Evolutionary conservation across 1,140 invertebrate genomes (phyloP).

Genomic region (Drosophila gunungcola): DNA sequence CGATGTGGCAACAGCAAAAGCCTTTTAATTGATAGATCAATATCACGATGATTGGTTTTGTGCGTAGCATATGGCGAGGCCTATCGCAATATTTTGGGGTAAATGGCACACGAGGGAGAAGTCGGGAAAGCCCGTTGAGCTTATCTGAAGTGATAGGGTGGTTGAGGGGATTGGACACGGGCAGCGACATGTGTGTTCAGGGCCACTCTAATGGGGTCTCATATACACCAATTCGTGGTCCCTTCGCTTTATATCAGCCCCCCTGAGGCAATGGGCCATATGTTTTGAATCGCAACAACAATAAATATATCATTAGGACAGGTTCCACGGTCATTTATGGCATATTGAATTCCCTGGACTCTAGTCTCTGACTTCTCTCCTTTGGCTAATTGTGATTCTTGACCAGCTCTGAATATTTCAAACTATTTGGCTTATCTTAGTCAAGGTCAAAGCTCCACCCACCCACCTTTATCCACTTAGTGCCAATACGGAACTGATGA

Average conservation of each 20-base stretch:
- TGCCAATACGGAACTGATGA: slow-evolving; percentile 39
- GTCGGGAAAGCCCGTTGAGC: slow-evolving; percentile 32
- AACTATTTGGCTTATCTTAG: slow-evolving; percentile 19
- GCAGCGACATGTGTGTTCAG: slow-evolving; percentile 52
- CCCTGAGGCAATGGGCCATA: slow-evolving; percentile 17
- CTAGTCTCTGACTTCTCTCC: neutral
- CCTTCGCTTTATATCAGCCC: neutral
- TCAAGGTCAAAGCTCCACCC: slow-evolving; percentile 20
- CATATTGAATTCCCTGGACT: slow-evolving; percentile 8
- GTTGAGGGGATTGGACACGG: neutral
- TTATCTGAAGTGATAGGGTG: slow-evolving; percentile 49
- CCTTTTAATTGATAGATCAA: slow-evolving; percentile 75
- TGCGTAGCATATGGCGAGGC: slow-evolving; percentile 21
- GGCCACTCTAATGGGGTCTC: slow-evolving; percentile 47
- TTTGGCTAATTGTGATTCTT: slow-evolving; percentile 36
- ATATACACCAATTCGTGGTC: slow-evolving; percentile 19
- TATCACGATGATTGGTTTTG: slow-evolving; percentile 43
- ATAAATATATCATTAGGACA: slow-evolving; percentile 66
- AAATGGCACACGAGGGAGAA: slow-evolving; percentile 35
- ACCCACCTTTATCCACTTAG: slow-evolving; percentile 3
- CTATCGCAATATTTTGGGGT: slow-evolving; percentile 43
- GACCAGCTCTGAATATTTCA: slow-evolving; percentile 24
- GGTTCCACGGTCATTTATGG: slow-evolving; percentile 24
- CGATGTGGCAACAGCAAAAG: slow-evolving; percentile 51
- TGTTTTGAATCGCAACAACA: slow-evolving; percentile 29